Conservation (phyloP, 2,888 invertebrate species). For the Theretra japonica region DNA sequence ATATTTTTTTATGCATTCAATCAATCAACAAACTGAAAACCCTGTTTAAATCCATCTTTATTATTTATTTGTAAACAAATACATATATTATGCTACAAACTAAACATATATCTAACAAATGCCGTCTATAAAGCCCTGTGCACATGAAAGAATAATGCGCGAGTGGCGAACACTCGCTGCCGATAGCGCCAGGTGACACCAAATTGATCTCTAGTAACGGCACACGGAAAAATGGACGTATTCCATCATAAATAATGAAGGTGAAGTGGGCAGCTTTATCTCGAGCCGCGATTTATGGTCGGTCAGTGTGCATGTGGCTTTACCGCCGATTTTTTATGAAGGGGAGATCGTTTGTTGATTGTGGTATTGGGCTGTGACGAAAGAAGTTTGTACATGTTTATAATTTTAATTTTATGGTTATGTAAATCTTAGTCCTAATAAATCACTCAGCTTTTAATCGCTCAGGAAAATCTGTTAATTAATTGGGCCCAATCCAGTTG, state of each 20-base stretch:
- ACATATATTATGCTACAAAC: not conserved
- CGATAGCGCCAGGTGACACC: conserved; percentile 50
- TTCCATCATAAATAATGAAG: conserved; percentile 54
- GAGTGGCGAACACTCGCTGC: conserved; percentile 27
- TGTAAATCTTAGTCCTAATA: too few species aligned
- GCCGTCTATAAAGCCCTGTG: not conserved
- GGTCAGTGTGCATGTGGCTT: conserved; percentile 14
- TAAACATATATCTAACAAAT: too few species aligned
- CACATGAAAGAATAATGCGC: conserved; percentile 28
- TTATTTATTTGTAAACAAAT: not conserved
- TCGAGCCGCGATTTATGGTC: conserved; percentile 12
- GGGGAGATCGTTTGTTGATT: not conserved
- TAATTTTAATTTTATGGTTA: too few species aligned
- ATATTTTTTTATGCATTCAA: too few species aligned
- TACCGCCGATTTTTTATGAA: not conserved
- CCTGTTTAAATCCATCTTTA: too few species aligned
- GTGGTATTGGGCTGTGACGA: not conserved
- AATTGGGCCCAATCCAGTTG: too few species aligned
- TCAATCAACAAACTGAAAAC: too few species aligned
- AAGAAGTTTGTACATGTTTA: too few species aligned
- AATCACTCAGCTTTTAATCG: too few species aligned
- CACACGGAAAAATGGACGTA: conserved; percentile 51
- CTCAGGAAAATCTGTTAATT: too few species aligned
- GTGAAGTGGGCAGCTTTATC: conserved; percentile 20
- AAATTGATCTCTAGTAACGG: conserved; percentile 53